Evolutionary conservation across 2,888 invertebrate species (phyloP), one percentile per base, ranked within the genome.

Genomic region (Tenthredo distinguenda): DNA sequence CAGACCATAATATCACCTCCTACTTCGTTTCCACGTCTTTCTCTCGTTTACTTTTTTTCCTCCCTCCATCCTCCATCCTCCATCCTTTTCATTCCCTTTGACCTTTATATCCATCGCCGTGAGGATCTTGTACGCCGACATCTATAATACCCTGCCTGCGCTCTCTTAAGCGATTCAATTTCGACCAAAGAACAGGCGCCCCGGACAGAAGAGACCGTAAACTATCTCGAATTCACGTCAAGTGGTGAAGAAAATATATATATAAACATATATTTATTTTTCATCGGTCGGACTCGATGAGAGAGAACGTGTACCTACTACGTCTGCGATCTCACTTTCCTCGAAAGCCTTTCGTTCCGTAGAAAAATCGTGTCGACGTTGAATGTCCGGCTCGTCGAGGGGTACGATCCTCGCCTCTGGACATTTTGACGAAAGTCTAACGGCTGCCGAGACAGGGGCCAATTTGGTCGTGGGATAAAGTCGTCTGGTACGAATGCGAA

Each of bases 21-120:
- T 34, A 62, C 62, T 40, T 58, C 81, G 37, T 40, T 34, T 62
- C 40, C 58, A 81, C 37, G n/a, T 62, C 50, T 15, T 43, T 74
- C 68, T 43, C 40, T 43, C 72, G n/a, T 43, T 74, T 74, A 74
- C n/a, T 43, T 18, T 43, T 1, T 74, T 34, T 37, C n/a, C 21
- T 34, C 6, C 31, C 31, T 10, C 34, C 0, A 0, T 1, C 26
- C 26, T 31, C 31, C 3, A 65, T 65, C 65, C 34, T 21, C 43
- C 15, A 7, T 43, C 43, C 72, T 34, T 5, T n/a, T 37, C 40
- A 40, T 37, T 31, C 18, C 37, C 72, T 37, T 72, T 72, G 72
- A 34, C 72, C 37, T 72, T 37, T 72, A 34, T 21, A 31, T 34
- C 72, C 40, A 18, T 9, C n/a, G 18, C 40, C 72, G 15, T 9